Conservation (phyloP, 2,797 vertebrate genomes). For the Gouania willdenowi region DNA sequence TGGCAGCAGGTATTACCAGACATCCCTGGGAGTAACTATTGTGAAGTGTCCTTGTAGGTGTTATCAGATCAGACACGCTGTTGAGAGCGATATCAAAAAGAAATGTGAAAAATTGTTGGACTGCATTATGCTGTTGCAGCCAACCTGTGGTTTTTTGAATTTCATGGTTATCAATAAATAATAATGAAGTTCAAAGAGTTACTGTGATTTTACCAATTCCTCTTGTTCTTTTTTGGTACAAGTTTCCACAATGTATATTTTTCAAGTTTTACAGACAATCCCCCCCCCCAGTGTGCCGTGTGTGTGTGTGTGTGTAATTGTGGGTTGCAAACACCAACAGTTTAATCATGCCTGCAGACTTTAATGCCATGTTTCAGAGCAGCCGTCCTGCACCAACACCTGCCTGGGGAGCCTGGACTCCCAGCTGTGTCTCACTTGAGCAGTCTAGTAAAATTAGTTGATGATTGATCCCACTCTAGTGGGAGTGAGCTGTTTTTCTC, state of each 20-base stretch:
- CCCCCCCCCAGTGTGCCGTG: too few relatives aligned
- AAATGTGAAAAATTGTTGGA: conserved; percentile 5
- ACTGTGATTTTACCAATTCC: too few relatives aligned
- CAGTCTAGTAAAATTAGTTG: conserved; percentile 78
- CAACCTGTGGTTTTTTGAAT: too few relatives aligned
- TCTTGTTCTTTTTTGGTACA: conserved; percentile 1
- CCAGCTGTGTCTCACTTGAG: conserved; percentile 73
- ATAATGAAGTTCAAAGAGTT: too few relatives aligned
- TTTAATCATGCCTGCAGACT: conserved; percentile 65
- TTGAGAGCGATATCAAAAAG: conserved; percentile 15
- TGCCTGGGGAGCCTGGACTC: conserved; percentile 63
- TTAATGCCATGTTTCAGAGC: conserved; percentile 60
- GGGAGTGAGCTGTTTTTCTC: conserved; percentile 58
- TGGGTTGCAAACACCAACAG: conserved; percentile 54
- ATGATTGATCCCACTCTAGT: conserved; percentile 74
- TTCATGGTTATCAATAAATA: too few relatives aligned
- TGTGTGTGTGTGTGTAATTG: background rate
- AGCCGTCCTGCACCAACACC: conserved; percentile 36
- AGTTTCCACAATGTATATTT: too few relatives aligned
- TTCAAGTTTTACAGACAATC: too few relatives aligned
- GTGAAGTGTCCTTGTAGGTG: conserved; percentile 23
- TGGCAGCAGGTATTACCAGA: conserved; percentile 36
- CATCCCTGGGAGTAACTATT: conserved; percentile 30
- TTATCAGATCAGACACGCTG: conserved; percentile 17
- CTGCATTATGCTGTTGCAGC: too few relatives aligned